Conservation (phyloP, 2,797 vertebrate genomes). For the Dipus sagitta region DNA sequence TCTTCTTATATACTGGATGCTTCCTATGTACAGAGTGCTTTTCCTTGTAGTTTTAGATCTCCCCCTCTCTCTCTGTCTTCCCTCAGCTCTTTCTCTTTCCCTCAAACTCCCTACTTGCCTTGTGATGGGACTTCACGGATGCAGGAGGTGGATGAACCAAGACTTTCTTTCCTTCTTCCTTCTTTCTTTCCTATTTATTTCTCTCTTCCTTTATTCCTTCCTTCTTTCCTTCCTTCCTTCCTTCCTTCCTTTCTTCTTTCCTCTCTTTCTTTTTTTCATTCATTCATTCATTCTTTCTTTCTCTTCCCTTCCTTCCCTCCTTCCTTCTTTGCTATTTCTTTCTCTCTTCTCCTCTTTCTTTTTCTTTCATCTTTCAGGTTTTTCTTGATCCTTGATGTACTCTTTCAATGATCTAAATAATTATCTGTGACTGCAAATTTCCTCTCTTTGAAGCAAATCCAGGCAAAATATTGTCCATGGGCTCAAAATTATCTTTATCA, state of each 20-base stretch:
- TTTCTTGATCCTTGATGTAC: neutral
- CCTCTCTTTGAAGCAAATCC: neutral
- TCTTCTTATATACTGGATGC: neutral
- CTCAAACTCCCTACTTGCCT: neutral
- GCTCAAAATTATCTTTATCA: neutral
- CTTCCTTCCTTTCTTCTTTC: too few relatives aligned
- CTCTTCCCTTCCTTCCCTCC: too few relatives aligned
- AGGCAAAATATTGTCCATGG: neutral
- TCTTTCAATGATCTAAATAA: neutral
- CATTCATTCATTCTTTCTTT: too few relatives aligned
- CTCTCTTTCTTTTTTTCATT: too few relatives aligned
- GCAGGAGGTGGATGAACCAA: neutral
- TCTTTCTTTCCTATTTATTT: too few relatives aligned
- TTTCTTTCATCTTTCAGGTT: constrained; percentile 40
- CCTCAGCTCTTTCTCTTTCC: neutral
- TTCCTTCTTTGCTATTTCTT: too few relatives aligned
- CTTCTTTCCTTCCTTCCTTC: too few relatives aligned
- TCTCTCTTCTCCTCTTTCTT: too few relatives aligned
- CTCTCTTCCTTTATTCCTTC: too few relatives aligned
- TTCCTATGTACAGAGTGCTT: too few relatives aligned
- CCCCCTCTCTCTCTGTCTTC: neutral
- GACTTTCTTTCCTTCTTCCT: neutral
- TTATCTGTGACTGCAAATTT: neutral
- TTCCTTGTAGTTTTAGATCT: too few relatives aligned
- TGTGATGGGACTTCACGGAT: neutral